Evolutionary conservation across 2,888 invertebrate genomes (phyloP), one percentile per base, ranked within the genome.

Genomic region (Rhagium mordax): DNA sequence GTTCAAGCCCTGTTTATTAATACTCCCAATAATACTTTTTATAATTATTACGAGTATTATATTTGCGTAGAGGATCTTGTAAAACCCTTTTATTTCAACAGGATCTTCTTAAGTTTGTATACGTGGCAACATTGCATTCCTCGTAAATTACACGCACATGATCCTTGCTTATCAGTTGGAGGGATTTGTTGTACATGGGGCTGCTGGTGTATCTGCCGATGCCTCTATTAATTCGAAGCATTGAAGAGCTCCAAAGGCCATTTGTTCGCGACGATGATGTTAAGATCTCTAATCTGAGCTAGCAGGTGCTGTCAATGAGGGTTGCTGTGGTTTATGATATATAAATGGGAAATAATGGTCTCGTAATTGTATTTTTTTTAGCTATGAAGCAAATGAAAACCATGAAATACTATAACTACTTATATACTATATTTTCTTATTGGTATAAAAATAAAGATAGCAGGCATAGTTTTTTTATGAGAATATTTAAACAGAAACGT

Each of bases 141-240:
- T n/a, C 5, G 59, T 33, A 29, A 41, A 10, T 33, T 51, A 29
- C 27, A 27, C n/a, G n/a, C 55, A n/a, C 18, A 8, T 16, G 29
- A 60, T 60, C 20, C 29, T 15, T 10, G 59, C 59, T 41, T 60
- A 60, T n/a, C 3, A 27, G 55, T 4, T 15, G 55, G n/a, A 33
- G 33, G 33, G 29, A 60, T 60, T 60, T 60, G 29, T 18, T 1
- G 33, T 33, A 60, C 16, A 29, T 16, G 33, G 18, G 59, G 33
- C 16, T 18, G 33, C 41, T 33, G 41, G 59, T 20, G 51, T 29
- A 60, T 60, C 33, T 33, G 15, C 27, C 10, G 33, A 33, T 60
- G 29, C 59, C 18, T 29, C 59, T 60, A 60, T 60, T 60, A 60
- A 60, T 60, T 60, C 59, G 8, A 20, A 13, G 13, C 51, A 51